phyloP scores from a whole-genome alignment of 1,140 invertebrate genomes.

The Pseudomyrmex dendroicus region DNA sequence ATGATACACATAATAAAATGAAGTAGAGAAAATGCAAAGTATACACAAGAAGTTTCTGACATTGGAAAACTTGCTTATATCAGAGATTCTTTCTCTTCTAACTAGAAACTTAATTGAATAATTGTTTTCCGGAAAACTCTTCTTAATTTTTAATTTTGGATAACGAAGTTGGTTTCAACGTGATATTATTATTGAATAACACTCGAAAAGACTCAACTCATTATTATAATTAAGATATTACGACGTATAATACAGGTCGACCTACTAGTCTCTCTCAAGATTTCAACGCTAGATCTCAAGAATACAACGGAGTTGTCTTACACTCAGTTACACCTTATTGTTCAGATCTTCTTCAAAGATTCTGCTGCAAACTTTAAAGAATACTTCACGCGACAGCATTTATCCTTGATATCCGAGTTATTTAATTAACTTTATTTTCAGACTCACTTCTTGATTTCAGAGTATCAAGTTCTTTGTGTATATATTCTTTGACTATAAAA shows the following conservation, averaged over 20 bases:
- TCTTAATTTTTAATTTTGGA: background rate
- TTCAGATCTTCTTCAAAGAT: conserved; percentile 21
- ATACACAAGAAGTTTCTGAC: background rate
- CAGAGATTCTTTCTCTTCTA: background rate
- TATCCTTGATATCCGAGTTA: background rate
- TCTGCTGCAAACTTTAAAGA: conserved; percentile 10
- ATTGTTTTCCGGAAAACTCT: background rate
- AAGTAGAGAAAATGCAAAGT: background rate
- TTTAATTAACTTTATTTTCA: background rate
- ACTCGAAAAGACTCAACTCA: background rate
- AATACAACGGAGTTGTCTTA: conserved; percentile 20
- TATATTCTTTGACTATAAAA: too few species aligned
- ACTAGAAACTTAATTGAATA: conserved; percentile 6
- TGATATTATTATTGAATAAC: background rate
- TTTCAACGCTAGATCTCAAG: conserved; percentile 9
- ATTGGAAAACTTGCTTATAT: background rate
- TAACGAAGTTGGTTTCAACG: background rate
- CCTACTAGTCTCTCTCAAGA: background rate
- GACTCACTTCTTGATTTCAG: background rate
- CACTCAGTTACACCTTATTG: conserved; percentile 40
- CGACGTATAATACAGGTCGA: background rate
- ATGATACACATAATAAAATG: background rate
- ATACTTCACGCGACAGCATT: background rate
- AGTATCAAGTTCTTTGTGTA: background rate
- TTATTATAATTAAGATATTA: background rate